These are phyloP conservation scores for Pterois miles DNA, from an alignment of 2,797 vertebrate genomes.

Conservation along the genomic window DNA sequence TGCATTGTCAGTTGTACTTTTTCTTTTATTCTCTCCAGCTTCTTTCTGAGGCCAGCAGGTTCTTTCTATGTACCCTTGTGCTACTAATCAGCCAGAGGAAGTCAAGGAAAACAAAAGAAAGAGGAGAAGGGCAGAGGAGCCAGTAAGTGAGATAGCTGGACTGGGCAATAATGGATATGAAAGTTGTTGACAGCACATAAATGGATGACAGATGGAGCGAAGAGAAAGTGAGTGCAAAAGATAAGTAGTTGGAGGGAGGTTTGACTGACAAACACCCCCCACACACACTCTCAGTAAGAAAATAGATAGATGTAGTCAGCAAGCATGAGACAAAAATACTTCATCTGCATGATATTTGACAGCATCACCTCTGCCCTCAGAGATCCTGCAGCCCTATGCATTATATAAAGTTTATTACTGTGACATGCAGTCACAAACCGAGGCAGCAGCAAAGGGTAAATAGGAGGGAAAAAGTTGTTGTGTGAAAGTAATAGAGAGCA, in stretches of 20 bases:
- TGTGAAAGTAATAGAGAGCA: neutral
- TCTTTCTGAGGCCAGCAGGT: neutral
- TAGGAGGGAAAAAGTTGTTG: neutral
- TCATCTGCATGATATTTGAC: conserved; percentile 50
- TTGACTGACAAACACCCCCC: conserved; percentile 15
- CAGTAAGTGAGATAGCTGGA: neutral
- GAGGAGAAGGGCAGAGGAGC: neutral
- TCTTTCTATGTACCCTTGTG: neutral
- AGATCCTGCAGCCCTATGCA: conserved; percentile 15
- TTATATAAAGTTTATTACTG: conserved; percentile 20
- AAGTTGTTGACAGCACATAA: conserved; percentile 39
- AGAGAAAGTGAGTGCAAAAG: conserved; percentile 15
- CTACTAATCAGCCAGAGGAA: neutral
- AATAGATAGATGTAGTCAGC: conserved; percentile 36
- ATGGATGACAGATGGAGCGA: neutral
- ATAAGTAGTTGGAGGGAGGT: neutral
- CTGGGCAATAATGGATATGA: conserved; percentile 16
- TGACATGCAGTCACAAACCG: neutral
- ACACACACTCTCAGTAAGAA: neutral
- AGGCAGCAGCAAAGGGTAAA: neutral
- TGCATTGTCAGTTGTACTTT: neutral
- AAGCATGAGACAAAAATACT: conserved; percentile 24
- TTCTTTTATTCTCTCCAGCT: neutral
- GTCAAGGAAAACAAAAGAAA: neutral
- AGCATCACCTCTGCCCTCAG: conserved; percentile 19